These are phyloP conservation scores for Acanthis flammea DNA, from an alignment of 2,797 vertebrate genomes.

Conservation along the genomic window DNA sequence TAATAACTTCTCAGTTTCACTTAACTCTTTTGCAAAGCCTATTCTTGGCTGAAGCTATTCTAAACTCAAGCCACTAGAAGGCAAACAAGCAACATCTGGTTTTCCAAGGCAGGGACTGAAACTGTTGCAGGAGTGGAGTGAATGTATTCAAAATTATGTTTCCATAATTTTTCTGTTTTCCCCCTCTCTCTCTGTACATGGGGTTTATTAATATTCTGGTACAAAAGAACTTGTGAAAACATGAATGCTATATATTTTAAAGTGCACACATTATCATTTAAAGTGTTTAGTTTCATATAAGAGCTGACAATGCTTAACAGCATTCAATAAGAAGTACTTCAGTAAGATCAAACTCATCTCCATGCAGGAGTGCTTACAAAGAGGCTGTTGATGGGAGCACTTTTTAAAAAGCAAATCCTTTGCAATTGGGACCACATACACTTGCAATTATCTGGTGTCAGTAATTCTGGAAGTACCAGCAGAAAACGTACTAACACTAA, in stretches of 20 bases:
- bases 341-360: background rate
- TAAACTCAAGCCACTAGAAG: constrained; percentile 62
- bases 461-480: background rate
- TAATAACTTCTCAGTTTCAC: background rate
- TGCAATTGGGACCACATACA: background rate
- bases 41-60: constrained; percentile 7
- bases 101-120: background rate
- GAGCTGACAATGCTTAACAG: background rate
- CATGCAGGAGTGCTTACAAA: rapidly evolving
- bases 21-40: background rate
- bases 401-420: background rate
- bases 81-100: background rate
- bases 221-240: background rate
- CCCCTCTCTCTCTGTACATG: background rate
- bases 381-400: background rate
- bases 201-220: background rate
- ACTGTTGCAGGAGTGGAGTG: background rate
- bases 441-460: background rate
- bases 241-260: background rate
- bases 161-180: background rate
- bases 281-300: background rate
- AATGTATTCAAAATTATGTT: background rate
- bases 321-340: background rate
- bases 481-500: background rate
- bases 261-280: background rate